phyloP scores from a whole-genome alignment of 1,140 invertebrate species.

The Dinothrombium tinctorium region DNA sequence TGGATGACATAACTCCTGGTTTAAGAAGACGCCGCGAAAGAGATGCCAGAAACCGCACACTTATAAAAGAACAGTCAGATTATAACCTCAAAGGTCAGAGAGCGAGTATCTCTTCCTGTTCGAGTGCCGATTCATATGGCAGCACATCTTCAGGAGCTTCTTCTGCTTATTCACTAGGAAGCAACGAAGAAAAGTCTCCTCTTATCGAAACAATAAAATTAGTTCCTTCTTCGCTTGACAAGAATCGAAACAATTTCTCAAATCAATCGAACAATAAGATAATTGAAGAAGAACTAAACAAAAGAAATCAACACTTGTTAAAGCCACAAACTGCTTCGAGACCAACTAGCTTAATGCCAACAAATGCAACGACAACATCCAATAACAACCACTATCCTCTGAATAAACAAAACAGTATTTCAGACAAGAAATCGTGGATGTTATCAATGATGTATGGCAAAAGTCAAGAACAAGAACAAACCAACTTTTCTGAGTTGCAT shows the following conservation, averaged over 20 bases:
- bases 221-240: slow-evolving; percentile 1
- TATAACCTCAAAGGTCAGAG: slow-evolving; percentile 28
- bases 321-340: not conserved
- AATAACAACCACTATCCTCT: too few relatives aligned
- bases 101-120: slow-evolving; percentile 12
- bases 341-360: not conserved
- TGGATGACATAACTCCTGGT: slow-evolving; percentile 13
- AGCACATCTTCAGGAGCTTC: slow-evolving; percentile 5
- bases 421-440: slow-evolving; percentile 36
- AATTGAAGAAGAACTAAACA: slow-evolving; percentile 1
- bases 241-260: not conserved
- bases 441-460: slow-evolving; percentile 26
- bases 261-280: not conserved
- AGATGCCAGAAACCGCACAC: slow-evolving; percentile 11
- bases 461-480: slow-evolving; percentile 8
- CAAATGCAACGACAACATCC: not conserved
- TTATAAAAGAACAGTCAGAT: slow-evolving; percentile 12
- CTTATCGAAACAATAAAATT: slow-evolving; percentile 9
- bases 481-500: not conserved
- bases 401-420: slow-evolving; percentile 11
- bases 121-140: slow-evolving; percentile 9
- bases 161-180: slow-evolving; percentile 6
- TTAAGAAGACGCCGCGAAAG: slow-evolving; percentile 10
- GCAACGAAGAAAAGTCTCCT: slow-evolving; percentile 9
- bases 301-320: not conserved